Conservation (phyloP, 1,140 invertebrate species). For the Drosophila serrata region DNA sequence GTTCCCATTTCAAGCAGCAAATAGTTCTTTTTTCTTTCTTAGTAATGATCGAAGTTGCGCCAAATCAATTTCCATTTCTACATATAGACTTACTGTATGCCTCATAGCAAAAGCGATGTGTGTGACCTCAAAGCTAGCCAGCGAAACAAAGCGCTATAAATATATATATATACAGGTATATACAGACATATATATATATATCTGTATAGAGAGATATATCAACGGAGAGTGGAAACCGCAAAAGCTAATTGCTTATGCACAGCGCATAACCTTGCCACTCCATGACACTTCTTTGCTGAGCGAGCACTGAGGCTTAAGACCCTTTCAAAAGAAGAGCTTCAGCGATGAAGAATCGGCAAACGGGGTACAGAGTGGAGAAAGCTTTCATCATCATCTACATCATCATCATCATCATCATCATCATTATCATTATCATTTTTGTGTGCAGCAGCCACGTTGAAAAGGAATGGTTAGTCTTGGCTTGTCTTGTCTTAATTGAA, state of each 20-base stretch:
- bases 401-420: constrained; percentile 28
- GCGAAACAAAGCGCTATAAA: neutral
- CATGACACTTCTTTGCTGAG: constrained; percentile 69
- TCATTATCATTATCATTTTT: constrained; percentile 26
- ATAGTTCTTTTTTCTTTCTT: neutral
- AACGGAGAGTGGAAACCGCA: constrained; percentile 57
- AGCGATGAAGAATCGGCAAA: constrained; percentile 7
- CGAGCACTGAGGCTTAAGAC: constrained; percentile 4
- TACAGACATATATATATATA: too few relatives aligned
- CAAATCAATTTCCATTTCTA: constrained; percentile 59
- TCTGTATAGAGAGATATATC: constrained; percentile 11
- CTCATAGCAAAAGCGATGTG: constrained; percentile 1
- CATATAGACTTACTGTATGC: neutral
- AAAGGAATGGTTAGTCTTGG: constrained; percentile 31
- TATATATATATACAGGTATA: too few relatives aligned
- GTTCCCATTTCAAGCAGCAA: constrained; percentile 3
- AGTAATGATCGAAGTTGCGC: constrained; percentile 34
- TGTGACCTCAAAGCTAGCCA: constrained; percentile 48
- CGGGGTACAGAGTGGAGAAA: constrained; percentile 37
- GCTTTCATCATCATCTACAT: constrained; percentile 49
- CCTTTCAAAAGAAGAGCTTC: constrained; percentile 20
- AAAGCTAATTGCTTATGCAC: constrained; percentile 79
- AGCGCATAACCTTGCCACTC: constrained; percentile 81
- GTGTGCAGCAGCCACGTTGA: constrained; percentile 35
- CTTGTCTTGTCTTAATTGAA: constrained; percentile 73